A percentile compares a stretch with the other conserved stretches of the same genome.
These are phyloP conservation scores for Dendrophyllia cribrosa DNA, from an alignment of 64 coral and sea anemone species.

Conservation along the genomic window DNA sequence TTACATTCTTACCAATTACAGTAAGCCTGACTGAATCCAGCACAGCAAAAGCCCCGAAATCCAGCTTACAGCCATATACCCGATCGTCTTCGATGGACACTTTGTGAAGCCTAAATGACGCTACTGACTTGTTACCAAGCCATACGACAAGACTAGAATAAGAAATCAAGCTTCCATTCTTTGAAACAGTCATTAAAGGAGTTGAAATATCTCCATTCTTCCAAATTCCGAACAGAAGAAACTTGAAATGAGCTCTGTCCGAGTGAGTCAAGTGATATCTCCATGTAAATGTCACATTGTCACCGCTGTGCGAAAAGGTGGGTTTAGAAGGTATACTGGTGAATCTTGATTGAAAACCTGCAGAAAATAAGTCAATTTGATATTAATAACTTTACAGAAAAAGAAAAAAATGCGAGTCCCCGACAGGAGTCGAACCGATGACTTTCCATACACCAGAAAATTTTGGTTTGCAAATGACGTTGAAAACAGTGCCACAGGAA, in stretches of 20 bases:
- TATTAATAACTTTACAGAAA: no score
- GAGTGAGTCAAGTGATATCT: conserved; percentile 16
- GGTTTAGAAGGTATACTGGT: conserved; percentile 20
- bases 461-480: no score
- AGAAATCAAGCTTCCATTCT: conserved; percentile 1
- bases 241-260: conserved; percentile 6
- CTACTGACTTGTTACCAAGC: conserved; percentile 16
- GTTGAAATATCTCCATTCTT: conserved; percentile 35
- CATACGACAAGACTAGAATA: not conserved
- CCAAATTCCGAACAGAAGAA: conserved; percentile 15
- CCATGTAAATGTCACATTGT: conserved; percentile 47
- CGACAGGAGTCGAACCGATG: no score
- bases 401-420: no score
- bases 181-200: conserved; percentile 16
- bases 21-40: conserved; percentile 8
- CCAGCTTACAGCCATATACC: conserved; percentile 1
- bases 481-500: no score
- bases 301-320: conserved; percentile 11
- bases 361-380: not conserved
- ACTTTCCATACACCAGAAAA: no score
- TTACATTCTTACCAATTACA: conserved; percentile 15
- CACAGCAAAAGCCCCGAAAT: not conserved
- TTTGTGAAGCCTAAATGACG: conserved; percentile 5
- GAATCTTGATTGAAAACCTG: conserved; percentile 32
- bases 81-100: conserved; percentile 1